Evolutionary conservation across 2,888 invertebrate species (phyloP), one percentile per base, ranked within the genome.

Genomic region (Periphyllus acericola): DNA sequence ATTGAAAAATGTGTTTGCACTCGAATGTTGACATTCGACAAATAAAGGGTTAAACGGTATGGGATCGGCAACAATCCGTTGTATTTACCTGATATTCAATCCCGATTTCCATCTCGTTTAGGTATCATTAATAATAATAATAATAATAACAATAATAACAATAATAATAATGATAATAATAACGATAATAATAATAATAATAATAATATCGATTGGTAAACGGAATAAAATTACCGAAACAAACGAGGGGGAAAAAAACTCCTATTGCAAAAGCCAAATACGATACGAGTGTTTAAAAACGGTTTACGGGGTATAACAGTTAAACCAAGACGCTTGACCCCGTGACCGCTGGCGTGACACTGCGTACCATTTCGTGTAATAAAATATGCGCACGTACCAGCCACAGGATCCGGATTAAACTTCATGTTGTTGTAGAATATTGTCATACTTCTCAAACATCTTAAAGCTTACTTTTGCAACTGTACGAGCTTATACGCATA

Each of bases 1-100:
- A 72, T 83, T 83, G 17, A 55, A 72, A 82, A 55, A 34, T 52
- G 6, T 17, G 46, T 72, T 82, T 72, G 52, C 46, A 14, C 29
- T 52, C 32, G 32, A 71, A 71, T 52, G 25, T 52, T 82, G 8
- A 72, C 34, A 25, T 60, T 34, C 21, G 19, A 46, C 52, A 60
- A 79, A 79, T 60, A 79, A 60, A 52, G 17, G 40, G 8, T 76
- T 21, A 34, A 60, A 72, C 19, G 34, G 36, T 72, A 21, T 19
- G 2, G 46, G 6, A 17, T 72, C 21, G 21, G 21, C 19, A 5
- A 34, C 19, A 5, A 34, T 21, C 19, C 2, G 21, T 36, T 36
- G 34, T 34, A 36, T 34, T 72, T 72, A 34, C 19, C 21, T 11
- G n/a, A 68, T 68, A 68, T 11, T 29, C 68, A 68, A 68, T 68